Percentiles rank a stretch among this genome's conserved stretches.
Evolutionary conservation across 2,113 vertebrate genomes (phyloP).

Genomic region (Anthoscopus minutus): DNA sequence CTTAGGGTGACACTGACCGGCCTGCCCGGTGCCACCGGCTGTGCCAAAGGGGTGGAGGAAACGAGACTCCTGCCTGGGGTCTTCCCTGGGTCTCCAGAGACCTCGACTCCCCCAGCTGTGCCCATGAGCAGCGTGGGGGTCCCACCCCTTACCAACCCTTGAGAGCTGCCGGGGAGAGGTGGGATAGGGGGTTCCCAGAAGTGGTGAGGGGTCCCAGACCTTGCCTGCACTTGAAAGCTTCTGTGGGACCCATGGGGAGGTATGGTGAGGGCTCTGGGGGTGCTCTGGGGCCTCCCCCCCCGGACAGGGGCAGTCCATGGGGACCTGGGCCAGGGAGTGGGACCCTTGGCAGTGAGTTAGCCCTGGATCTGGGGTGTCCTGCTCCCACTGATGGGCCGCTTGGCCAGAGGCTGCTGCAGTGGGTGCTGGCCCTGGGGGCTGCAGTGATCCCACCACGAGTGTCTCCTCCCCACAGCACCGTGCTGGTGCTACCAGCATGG

Average conservation of each 20-base stretch:
- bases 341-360: fast-evolving
- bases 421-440: neutral
- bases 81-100: neutral
- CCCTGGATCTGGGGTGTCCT: neutral
- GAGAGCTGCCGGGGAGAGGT: too few species aligned
- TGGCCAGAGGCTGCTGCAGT: neutral
- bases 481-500: neutral
- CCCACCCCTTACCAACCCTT: neutral
- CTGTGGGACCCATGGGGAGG: neutral
- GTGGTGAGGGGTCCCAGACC: neutral
- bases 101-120: neutral
- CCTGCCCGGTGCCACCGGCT: neutral
- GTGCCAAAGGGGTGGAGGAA: neutral
- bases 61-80: neutral
- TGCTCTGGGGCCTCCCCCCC: neutral
- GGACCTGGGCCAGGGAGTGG: fast-evolving
- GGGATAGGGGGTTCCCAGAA: too few species aligned
- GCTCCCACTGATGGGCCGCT: neutral
- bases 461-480: neutral
- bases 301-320: too few species aligned
- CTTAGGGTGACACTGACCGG: too few species aligned
- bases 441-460: fast-evolving
- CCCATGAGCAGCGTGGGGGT: neutral
- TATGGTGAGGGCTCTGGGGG: too few species aligned
- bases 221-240: neutral